Evolutionary conservation across 2,113 vertebrate genomes (phyloP).

Genomic region (Stigmatopora argus): DNA sequence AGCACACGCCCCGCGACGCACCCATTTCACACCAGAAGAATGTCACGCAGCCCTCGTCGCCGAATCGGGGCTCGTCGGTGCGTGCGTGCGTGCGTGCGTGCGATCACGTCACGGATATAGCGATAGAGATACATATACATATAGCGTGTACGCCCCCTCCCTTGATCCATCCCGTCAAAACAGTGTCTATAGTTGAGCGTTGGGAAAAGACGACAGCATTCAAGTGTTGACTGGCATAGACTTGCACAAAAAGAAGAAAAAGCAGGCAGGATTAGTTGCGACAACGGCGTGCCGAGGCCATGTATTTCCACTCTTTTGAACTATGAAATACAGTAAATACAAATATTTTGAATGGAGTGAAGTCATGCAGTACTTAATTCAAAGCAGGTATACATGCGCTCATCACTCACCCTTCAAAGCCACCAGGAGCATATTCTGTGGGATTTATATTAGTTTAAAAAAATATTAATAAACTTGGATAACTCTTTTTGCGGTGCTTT

Average conservation of each 20-base stretch:
- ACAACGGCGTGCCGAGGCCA: conserved; percentile 76
- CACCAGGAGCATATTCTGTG: conserved; percentile 81
- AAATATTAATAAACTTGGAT: conserved; percentile 98
- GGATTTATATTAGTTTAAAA: conserved; percentile 94
- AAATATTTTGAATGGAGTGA: conserved; percentile 76
- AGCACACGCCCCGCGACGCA: not conserved
- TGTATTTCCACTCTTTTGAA: conserved; percentile 79
- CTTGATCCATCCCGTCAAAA: not conserved
- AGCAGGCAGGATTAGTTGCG: conserved; percentile 72
- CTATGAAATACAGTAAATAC: conserved; percentile 48
- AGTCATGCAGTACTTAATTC: conserved; percentile 80
- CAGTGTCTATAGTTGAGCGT: conserved; percentile 50
- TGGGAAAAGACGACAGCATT: conserved; percentile 86
- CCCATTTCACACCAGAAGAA: not conserved
- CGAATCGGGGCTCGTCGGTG: not conserved
- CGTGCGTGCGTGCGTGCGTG: not conserved
- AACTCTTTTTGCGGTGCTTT: conserved; percentile 80
- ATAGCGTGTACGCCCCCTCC: not conserved
- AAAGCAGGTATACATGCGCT: conserved; percentile 85
- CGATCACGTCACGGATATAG: not conserved
- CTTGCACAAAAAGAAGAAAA: conserved; percentile 87
- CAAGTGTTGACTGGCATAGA: conserved; percentile 91
- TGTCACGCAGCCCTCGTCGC: not conserved
- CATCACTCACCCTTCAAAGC: conserved; percentile 74
- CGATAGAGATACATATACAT: not conserved